Conservation (phyloP, 1,140 invertebrate species). For the Stenopsyche tienmushanensis region DNA sequence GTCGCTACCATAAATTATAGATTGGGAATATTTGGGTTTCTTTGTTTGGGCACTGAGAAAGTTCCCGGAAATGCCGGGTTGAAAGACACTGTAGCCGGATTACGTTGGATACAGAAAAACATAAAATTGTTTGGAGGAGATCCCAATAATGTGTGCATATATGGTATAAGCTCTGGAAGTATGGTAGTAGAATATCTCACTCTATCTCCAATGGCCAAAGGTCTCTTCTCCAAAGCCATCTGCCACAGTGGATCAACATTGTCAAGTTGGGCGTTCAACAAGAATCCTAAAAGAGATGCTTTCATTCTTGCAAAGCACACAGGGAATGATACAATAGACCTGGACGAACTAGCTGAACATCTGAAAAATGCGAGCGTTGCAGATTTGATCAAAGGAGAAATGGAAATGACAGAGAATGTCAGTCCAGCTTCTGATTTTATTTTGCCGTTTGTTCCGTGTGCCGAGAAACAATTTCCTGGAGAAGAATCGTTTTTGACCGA, state of each 20-base stretch:
- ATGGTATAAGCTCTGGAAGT: constrained; percentile 54
- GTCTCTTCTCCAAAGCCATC: constrained; percentile 54
- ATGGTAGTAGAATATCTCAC: constrained; percentile 51
- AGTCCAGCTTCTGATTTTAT: background rate
- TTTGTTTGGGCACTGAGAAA: constrained; percentile 59
- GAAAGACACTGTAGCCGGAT: constrained; percentile 60
- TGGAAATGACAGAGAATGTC: constrained; percentile 8
- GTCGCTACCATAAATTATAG: constrained; percentile 70
- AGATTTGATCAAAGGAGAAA: constrained; percentile 44
- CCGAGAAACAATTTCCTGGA: constrained; percentile 48
- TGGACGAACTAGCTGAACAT: constrained; percentile 47
- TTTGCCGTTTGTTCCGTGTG: constrained; percentile 49
- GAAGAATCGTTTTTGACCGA: constrained; percentile 46
- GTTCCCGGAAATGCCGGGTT: constrained; percentile 62
- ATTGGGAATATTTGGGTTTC: constrained; percentile 64
- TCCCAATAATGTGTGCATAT: constrained; percentile 50
- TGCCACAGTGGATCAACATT: constrained; percentile 68
- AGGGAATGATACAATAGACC: constrained; percentile 46
- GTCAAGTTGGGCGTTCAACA: constrained; percentile 60
- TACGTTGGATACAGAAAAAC: constrained; percentile 60
- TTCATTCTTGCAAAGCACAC: constrained; percentile 48
- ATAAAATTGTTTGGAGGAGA: constrained; percentile 55
- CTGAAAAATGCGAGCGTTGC: constrained; percentile 44
- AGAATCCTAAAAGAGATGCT: constrained; percentile 48
- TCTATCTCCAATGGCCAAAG: constrained; percentile 47